phyloP scores from a whole-genome alignment of 30 jellyfish, hydroid and myxozoan species.

The Chrysaora quinquecirrha region DNA sequence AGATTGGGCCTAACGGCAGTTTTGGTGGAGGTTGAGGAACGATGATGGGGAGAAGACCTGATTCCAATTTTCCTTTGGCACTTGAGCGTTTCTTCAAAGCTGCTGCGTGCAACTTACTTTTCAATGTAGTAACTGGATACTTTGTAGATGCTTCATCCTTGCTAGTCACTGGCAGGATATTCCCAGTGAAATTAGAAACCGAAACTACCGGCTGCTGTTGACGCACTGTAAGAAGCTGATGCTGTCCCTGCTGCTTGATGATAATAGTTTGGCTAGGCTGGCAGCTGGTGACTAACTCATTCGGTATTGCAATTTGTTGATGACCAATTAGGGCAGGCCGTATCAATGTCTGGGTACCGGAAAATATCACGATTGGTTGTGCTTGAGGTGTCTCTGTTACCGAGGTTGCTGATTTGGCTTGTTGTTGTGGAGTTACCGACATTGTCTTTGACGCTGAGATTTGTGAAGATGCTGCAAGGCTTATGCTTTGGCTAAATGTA shows the following conservation, averaged over 20 bases:
- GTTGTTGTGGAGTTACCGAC: not conserved
- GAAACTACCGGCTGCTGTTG: not conserved
- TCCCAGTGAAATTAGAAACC: not conserved
- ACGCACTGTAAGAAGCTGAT: too few species aligned
- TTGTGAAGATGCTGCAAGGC: not conserved
- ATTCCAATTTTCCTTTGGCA: not conserved
- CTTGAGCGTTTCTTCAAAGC: constrained; percentile 26
- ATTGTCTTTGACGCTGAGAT: not conserved
- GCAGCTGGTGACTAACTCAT: not conserved
- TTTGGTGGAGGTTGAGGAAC: not conserved
- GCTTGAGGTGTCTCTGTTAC: not conserved
- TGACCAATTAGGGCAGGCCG: not conserved
- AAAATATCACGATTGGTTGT: not conserved
- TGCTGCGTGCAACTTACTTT: constrained; percentile 71
- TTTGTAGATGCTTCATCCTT: not conserved
- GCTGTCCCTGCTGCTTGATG: not conserved
- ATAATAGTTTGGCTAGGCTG: not conserved
- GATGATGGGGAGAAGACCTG: not conserved
- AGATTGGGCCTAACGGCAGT: not conserved
- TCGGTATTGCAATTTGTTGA: not conserved
- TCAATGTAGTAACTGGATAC: constrained; percentile 65
- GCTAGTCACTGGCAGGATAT: not conserved
- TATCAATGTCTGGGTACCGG: not conserved
- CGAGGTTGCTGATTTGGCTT: not conserved
- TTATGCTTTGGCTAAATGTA: not conserved